A percentile compares a stretch with the other conserved stretches of the same genome.
These are phyloP conservation scores for Stegophylla sp. DNA, from an alignment of 2,888 invertebrate species.

Conservation along the genomic window DNA sequence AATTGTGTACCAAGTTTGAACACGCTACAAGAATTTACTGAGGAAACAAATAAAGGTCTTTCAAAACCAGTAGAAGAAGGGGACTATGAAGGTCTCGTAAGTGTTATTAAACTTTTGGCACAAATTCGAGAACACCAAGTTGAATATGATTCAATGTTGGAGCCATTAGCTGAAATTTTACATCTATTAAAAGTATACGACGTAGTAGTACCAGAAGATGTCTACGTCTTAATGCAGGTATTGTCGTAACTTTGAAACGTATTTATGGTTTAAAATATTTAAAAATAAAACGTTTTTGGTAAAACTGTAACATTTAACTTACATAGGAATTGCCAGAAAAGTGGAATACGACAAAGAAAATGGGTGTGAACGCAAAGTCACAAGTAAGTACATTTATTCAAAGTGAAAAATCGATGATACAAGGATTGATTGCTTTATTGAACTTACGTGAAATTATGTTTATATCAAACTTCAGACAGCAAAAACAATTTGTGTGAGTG, in stretches of 20 bases:
- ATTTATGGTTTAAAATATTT: not conserved
- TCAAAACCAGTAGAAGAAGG: constrained; percentile 78
- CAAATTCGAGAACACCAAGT: constrained; percentile 80
- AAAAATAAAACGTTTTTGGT: not conserved
- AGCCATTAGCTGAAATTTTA: constrained; percentile 84
- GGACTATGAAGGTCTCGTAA: constrained; percentile 83
- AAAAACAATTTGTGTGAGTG: constrained; percentile 66
- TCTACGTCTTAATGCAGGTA: constrained; percentile 75
- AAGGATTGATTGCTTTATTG: constrained; percentile 81
- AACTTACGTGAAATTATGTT: constrained; percentile 80
- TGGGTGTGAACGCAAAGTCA: constrained; percentile 82
- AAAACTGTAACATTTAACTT: constrained; percentile 61
- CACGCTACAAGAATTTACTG: constrained; percentile 80
- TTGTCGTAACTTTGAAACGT: not conserved
- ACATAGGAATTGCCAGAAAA: constrained; percentile 82
- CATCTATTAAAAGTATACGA: constrained; percentile 83
- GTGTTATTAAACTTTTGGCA: constrained; percentile 82
- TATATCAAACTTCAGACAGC: constrained; percentile 75
- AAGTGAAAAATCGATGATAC: constrained; percentile 84
- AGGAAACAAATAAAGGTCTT: constrained; percentile 77
- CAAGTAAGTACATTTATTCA: constrained; percentile 86
- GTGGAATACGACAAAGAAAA: constrained; percentile 85
- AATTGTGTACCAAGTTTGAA: constrained; percentile 71
- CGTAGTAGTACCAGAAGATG: constrained; percentile 84
- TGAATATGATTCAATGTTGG: constrained; percentile 87